Conservation (phyloP, 2,113 vertebrate species). For the Odontesthes bonariensis region DNA sequence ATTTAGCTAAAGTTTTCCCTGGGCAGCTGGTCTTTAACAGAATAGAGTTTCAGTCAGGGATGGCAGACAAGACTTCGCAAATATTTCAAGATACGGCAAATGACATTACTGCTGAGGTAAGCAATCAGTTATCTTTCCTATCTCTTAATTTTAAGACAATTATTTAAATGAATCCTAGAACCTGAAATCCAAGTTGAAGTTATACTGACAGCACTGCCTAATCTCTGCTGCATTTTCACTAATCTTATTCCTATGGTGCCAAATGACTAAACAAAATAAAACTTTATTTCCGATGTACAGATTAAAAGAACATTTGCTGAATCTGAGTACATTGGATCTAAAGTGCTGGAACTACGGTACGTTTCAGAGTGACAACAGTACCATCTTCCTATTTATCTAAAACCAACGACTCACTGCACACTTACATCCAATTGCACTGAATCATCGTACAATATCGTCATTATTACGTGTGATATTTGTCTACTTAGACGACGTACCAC, state of each 20-base stretch:
- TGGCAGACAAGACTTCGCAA: fast-evolving
- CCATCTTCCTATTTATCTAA: neutral
- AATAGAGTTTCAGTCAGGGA: fast-evolving
- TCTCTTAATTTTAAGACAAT: neutral
- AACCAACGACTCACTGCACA: neutral
- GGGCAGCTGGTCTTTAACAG: fast-evolving
- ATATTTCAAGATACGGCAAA: fast-evolving
- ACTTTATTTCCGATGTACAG: conserved; percentile 49
- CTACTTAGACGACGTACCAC: neutral
- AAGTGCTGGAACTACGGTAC: conserved; percentile 59
- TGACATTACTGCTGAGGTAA: fast-evolving
- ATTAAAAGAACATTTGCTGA: no score
- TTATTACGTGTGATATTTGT: conserved; percentile 7
- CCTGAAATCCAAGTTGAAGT: neutral
- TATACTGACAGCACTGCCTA: neutral
- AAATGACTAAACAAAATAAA: neutral
- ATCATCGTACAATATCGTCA: neutral
- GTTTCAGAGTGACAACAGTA: neutral
- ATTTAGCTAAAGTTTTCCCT: conserved; percentile 71
- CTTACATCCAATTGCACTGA: neutral
- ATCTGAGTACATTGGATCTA: fast-evolving
- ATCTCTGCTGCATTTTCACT: neutral
- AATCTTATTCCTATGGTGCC: neutral
- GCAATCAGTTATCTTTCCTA: neutral
- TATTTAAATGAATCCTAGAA: neutral